Percentiles rank a stretch among this genome's conserved stretches.
Conservation (phyloP, 2,888 invertebrate genomes). For the Noctuana brunneofusca region DNA sequence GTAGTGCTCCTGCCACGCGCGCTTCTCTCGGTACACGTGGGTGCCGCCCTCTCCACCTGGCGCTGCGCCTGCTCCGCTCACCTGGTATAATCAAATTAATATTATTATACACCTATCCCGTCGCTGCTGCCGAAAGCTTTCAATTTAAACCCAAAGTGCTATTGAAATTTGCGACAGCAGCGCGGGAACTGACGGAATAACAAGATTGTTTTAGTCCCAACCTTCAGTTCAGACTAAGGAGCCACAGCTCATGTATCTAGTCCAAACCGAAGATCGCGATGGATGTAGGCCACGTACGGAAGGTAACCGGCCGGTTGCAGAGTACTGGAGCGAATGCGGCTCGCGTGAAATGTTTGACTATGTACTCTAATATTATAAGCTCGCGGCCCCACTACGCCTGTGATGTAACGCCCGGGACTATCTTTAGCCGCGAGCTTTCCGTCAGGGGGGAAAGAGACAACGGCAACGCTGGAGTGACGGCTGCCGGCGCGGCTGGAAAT, state of each 20-base stretch:
- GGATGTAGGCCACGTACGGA: conserved; percentile 60
- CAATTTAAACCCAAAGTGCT: background rate
- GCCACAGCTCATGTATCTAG: conserved; percentile 36
- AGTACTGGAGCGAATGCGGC: conserved; percentile 74
- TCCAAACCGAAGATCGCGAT: conserved; percentile 48
- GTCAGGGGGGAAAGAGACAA: conserved; percentile 64
- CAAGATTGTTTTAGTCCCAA: conserved; percentile 8
- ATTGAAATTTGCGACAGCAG: conserved; percentile 26
- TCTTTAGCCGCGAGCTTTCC: conserved; percentile 66
- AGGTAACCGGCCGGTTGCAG: conserved; percentile 64
- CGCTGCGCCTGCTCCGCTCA: conserved; percentile 60
- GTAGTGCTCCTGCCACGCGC: conserved; percentile 80
- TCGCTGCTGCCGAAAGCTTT: conserved; percentile 28
- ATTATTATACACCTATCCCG: conserved; percentile 27
- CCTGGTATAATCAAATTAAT: conserved; percentile 50
- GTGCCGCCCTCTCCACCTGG: conserved; percentile 71
- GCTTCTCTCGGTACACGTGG: conserved; percentile 85
- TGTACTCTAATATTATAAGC: conserved; percentile 82
- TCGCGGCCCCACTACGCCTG: conserved; percentile 74
- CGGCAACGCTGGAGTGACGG: conserved; percentile 64
- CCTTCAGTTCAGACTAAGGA: conserved; percentile 34
- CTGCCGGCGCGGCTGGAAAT: conserved; percentile 76
- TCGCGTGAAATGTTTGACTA: conserved; percentile 79
- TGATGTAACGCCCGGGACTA: conserved; percentile 79
- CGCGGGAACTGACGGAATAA: conserved; percentile 21